These are phyloP conservation scores for Paramisgurnus dabryanus DNA, from an alignment of 2,113 vertebrate species.

Conservation along the genomic window DNA sequence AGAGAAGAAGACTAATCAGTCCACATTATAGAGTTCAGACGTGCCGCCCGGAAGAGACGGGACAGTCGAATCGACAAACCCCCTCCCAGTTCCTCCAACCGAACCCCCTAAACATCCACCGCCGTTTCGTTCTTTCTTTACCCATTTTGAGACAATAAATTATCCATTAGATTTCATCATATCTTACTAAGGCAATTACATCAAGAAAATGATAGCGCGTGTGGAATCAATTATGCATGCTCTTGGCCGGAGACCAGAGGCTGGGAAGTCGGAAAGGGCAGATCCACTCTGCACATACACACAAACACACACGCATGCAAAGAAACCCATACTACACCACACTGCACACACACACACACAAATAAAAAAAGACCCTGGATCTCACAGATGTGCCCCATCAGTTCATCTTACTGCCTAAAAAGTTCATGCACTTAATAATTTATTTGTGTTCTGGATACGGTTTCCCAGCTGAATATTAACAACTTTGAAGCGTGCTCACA, in stretches of 20 bases:
- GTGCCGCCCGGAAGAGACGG: not conserved
- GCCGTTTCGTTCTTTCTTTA: constrained; percentile 76
- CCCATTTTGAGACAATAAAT: constrained; percentile 88
- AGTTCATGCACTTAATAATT: constrained; percentile 99
- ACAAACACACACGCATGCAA: constrained; percentile 46
- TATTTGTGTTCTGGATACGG: constrained; percentile 99
- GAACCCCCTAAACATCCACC: constrained; percentile 43
- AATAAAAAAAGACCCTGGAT: constrained; percentile 84
- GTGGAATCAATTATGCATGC: constrained; percentile 99
- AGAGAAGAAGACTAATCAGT: constrained; percentile 51
- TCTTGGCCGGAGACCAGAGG: constrained; percentile 95
- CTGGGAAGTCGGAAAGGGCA: constrained; percentile 90
- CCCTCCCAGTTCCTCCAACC: not conserved
- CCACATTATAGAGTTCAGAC: constrained; percentile 45
- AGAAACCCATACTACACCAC: constrained; percentile 41
- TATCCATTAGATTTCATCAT: constrained; percentile 99
- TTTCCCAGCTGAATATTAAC: constrained; percentile 99
- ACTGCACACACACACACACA: constrained; percentile 54
- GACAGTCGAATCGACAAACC: not conserved
- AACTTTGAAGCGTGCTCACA: constrained; percentile 95
- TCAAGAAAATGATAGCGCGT: constrained; percentile 98
- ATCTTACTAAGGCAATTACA: constrained; percentile 99
- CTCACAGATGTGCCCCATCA: constrained; percentile 97
- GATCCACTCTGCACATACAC: constrained; percentile 70
- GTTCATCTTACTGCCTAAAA: constrained; percentile 99